Percentiles rank a stretch among this genome's conserved stretches.
Evolutionary conservation across 1,140 invertebrate genomes (phyloP).

Genomic region (Adelges cooleyi): DNA sequence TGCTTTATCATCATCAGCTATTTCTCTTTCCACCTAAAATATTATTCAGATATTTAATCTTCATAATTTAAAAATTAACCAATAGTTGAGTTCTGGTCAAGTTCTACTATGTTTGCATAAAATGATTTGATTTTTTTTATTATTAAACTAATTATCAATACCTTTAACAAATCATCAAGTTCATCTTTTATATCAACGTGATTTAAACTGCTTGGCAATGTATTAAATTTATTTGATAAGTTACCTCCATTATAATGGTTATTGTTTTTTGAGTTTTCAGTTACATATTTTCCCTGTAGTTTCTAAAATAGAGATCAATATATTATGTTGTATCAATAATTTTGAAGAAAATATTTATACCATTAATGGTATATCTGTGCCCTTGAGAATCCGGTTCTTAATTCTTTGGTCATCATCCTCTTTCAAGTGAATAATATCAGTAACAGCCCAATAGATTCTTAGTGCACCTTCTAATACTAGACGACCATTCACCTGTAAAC

Average conservation of each 20-base stretch:
- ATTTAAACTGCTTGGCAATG: conserved; percentile 55
- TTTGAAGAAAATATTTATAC: background rate
- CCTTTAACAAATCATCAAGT: conserved; percentile 54
- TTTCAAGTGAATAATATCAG: conserved; percentile 70
- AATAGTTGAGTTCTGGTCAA: too few species aligned
- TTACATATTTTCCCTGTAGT: conserved; percentile 22
- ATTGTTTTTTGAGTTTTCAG: conserved; percentile 12
- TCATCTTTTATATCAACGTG: conserved; percentile 55
- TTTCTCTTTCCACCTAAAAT: conserved; percentile 47
- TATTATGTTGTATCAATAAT: background rate
- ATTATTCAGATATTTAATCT: background rate
- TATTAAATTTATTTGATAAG: conserved; percentile 42
- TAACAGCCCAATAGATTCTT: conserved; percentile 73
- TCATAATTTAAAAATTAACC: background rate
- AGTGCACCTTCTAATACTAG: conserved; percentile 66
- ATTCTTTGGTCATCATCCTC: conserved; percentile 70
- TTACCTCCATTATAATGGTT: conserved; percentile 16
- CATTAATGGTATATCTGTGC: conserved; percentile 7
- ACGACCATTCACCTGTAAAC: conserved; percentile 54
- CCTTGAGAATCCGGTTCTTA: conserved; percentile 15
- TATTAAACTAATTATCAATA: too few species aligned
- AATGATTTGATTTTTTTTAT: too few species aligned
- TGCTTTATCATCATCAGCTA: conserved; percentile 51
- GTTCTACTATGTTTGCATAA: too few species aligned
- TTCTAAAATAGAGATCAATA: conserved; percentile 8